Evolutionary conservation across 2,113 vertebrate genomes (phyloP), one percentile per base, ranked within the genome.

Genomic region (Crypturellus undulatus): DNA sequence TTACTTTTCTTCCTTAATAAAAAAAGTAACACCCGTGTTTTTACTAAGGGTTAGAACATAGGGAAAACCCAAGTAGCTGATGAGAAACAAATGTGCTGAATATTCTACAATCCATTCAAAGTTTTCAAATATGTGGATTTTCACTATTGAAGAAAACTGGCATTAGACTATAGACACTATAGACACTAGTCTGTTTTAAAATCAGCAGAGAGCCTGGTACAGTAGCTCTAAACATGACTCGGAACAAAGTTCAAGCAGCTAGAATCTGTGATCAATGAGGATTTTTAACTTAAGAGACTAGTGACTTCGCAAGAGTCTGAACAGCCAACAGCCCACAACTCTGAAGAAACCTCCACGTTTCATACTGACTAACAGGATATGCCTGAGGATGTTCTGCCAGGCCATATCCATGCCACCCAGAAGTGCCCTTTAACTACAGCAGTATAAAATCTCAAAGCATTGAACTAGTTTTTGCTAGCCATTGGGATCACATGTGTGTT

Each of bases 111-210:
- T 10, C 0, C 24, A 26, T 78, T 22, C 40, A 34, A 26, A 5
- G 59, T 56, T 79, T 51, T 10, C 0, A 73, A 73, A 73, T 36
- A 18, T 2, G 1, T 16, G 0, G 0, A 34, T 49, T 87, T 71
- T 79, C 15, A 19, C 7, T 76, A 76, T 9, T 45, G 38, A 87
- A 68, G 32, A 81, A 87, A 56, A 45, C 6, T 63, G 43, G 32
- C 2, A 22, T 38, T 34, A 51, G 7, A n/a, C n/a, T n/a, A n/a
- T n/a, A n/a, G n/a, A n/a, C n/a, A 17, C 17, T 32, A 56, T 14
- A 32, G 15, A 56, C 54, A 17, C 17, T 73, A 25, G 32, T 19
- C 60, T 25, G 16, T 69, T 87, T 59, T 84, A 38, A 90, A 94
- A 72, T n/a, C 15, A 3, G 38, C 15, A 82, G 54, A 73, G 15